Evolutionary conservation across 2,888 invertebrate species (phyloP), one percentile per base, ranked within the genome.

Genomic region (Heliconius ethilla): DNA sequence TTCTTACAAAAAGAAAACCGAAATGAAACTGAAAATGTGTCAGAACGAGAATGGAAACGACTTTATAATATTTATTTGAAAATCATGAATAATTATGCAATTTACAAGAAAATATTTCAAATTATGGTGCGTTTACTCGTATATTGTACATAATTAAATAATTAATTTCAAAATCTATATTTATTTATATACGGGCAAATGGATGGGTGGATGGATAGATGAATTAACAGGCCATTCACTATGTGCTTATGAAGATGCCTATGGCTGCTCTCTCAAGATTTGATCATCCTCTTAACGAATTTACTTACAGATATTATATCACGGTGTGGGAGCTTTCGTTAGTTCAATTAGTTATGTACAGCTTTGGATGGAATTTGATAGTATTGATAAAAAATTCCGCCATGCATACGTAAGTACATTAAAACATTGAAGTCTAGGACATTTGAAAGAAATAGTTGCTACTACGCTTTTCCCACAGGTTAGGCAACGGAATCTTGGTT

Each of bases 21-120:
- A 67, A 13, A 6, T 6, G 40, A 9, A 67, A 13, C 6, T 6
- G 67, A 25, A 37, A 37, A 67, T n/a, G 13, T 37, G 4, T 33
- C 66, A 10, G 66, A 40, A 67, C 67, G 40, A 40, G 67, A 67
- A 40, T 67, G 67, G 67, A 37, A 13, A 25, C 37, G n/a, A 40
- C 11, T 67, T 3, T 67, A 13, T 67, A 40, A 40, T 25, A 40
- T 67, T 37, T 67, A 67, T 13, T 40, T 67, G 40, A 37, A 37
- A 40, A 40, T 67, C 6, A 67, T 67, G 67, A 40, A 67, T 40
- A 67, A 6, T 13, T 67, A 67, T 25, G 11, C n/a, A 40, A 40
- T 25, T 40, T 67, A 67, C 67, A 67, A 67, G 67, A 67, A 67
- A 40, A 67, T 67, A 67, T 67, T 67, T 67, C 37, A 67, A 40